These are phyloP conservation scores for Enchytraeus crypticus DNA, from an alignment of 2,888 invertebrate species.

Conservation along the genomic window DNA sequence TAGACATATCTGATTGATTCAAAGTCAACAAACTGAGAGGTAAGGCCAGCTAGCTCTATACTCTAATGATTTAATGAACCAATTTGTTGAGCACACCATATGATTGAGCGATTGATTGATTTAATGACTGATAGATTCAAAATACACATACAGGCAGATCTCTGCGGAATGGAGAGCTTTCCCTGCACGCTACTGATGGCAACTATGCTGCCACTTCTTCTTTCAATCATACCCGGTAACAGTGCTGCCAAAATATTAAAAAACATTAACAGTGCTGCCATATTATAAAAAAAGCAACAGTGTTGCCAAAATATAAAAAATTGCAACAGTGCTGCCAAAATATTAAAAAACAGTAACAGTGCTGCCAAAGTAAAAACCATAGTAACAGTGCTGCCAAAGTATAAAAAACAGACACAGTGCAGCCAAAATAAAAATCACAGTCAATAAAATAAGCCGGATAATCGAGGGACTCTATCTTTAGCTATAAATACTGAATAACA, in stretches of 20 bases:
- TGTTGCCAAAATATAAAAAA: background rate
- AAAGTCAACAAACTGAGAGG: too few species aligned
- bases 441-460: too few species aligned
- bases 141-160: conserved; percentile 51
- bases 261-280: background rate
- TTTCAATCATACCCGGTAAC: conserved; percentile 70
- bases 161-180: conserved; percentile 74
- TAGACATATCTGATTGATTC: too few species aligned
- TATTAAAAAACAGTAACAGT: background rate
- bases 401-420: conserved; percentile 59
- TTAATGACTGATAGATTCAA: too few species aligned
- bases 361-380: too few species aligned
- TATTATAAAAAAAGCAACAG: too few species aligned
- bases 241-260: conserved; percentile 58
- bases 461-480: background rate
- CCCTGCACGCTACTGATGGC: conserved; percentile 89
- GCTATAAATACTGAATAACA: background rate
- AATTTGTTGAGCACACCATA: too few species aligned
- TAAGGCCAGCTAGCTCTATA: too few species aligned
- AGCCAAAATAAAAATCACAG: conserved; percentile 52
- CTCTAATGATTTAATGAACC: too few species aligned
- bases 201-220: conserved; percentile 69
- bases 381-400: background rate
- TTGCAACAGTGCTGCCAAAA: conserved; percentile 64
- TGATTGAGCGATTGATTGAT: too few species aligned